These are phyloP conservation scores for Gobio occitaniae DNA, from an alignment of 2,797 vertebrate genomes.

Conservation along the genomic window DNA sequence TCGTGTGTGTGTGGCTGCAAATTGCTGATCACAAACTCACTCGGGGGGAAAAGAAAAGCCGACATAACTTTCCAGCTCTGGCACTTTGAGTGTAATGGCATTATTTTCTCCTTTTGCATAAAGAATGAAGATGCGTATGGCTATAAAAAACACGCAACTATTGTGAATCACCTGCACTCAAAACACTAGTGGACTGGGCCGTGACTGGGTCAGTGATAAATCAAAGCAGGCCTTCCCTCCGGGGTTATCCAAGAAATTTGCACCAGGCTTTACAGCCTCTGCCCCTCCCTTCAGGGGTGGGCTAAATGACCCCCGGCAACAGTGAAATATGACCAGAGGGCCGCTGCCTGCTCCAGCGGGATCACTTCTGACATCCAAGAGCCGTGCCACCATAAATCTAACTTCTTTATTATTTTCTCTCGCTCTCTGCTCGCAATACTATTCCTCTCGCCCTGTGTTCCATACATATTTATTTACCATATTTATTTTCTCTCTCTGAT, in stretches of 20 bases:
- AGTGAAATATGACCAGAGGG: slow-evolving; percentile 79
- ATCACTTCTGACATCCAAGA: slow-evolving; percentile 75
- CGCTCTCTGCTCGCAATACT: slow-evolving; percentile 39
- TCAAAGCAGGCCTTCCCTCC: slow-evolving; percentile 54
- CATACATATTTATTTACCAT: slow-evolving; percentile 60
- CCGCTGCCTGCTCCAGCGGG: slow-evolving; percentile 71
- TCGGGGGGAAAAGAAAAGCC: slow-evolving; percentile 11
- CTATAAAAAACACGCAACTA: not conserved
- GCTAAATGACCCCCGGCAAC: slow-evolving; percentile 62
- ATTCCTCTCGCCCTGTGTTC: slow-evolving; percentile 62
- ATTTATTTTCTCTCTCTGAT: slow-evolving; percentile 73
- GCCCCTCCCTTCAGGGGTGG: slow-evolving; percentile 62
- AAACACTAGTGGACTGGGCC: slow-evolving; percentile 54
- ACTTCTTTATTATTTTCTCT: slow-evolving; percentile 70
- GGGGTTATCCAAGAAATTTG: slow-evolving; percentile 65
- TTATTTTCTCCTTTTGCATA: not conserved
- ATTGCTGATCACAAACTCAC: slow-evolving; percentile 36
- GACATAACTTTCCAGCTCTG: not conserved
- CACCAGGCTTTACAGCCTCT: slow-evolving; percentile 68
- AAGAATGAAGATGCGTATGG: not conserved
- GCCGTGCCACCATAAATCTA: slow-evolving; percentile 77
- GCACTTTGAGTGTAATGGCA: not conserved
- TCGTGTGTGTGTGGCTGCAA: slow-evolving; percentile 2
- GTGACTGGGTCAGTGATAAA: slow-evolving; percentile 52
- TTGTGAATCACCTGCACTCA: slow-evolving; percentile 42